These are phyloP conservation scores for Drosophila bipectinata DNA, from an alignment of 1,140 invertebrate genomes.

Conservation along the genomic window DNA sequence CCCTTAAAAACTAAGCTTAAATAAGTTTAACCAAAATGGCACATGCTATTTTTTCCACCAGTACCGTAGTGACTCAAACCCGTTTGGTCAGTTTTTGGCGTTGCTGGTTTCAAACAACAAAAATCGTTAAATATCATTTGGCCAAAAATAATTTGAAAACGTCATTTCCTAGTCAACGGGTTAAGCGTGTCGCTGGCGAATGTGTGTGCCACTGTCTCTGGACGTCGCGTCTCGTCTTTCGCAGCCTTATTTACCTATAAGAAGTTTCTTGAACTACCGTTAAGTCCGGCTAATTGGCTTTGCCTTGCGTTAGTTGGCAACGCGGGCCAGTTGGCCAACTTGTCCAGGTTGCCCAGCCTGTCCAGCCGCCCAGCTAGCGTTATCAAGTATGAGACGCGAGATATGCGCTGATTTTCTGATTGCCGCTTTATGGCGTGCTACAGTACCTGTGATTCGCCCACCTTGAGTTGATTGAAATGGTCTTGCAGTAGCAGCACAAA, in stretches of 20 bases:
- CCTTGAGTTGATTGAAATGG: conserved; percentile 40
- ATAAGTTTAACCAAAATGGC: background rate
- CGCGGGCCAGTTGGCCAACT: conserved; percentile 21
- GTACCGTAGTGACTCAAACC: conserved; percentile 23
- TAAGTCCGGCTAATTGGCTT: conserved; percentile 72
- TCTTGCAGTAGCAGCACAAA: conserved; percentile 15
- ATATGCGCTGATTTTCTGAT: conserved; percentile 28
- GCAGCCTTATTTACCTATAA: conserved; percentile 62
- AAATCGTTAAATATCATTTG: conserved; percentile 71
- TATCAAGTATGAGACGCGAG: conserved; percentile 37
- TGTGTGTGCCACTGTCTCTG: conserved; percentile 5
- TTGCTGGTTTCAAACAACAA: conserved; percentile 35
- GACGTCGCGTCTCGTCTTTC: conserved; percentile 16
- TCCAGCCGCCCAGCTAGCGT: conserved; percentile 11
- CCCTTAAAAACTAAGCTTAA: background rate
- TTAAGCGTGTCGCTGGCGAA: conserved; percentile 5
- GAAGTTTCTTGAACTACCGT: conserved; percentile 76
- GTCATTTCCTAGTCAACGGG: conserved; percentile 67
- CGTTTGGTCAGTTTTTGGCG: conserved; percentile 67
- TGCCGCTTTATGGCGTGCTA: conserved; percentile 41
- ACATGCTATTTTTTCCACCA: background rate
- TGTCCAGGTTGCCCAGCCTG: conserved; percentile 19
- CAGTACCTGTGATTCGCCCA: conserved; percentile 52
- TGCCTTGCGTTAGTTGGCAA: conserved; percentile 53
- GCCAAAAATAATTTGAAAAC: conserved; percentile 74